A percentile compares a stretch with the other conserved stretches of the same genome.
phyloP scores from a whole-genome alignment of 2,113 vertebrate genomes.

The Thryonomys swinderianus region DNA sequence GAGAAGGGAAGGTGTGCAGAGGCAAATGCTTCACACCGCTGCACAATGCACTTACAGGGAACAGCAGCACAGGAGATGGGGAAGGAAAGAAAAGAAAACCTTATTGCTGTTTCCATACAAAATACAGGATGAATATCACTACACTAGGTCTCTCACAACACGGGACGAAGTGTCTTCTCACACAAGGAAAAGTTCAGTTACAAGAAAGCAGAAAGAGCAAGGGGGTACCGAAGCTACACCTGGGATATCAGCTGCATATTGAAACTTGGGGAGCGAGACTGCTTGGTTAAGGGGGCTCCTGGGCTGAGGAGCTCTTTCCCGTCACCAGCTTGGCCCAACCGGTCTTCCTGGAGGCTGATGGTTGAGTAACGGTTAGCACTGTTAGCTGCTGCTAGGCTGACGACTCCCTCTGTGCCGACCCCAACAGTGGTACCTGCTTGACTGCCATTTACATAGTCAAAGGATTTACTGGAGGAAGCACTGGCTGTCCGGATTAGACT shows the following conservation, averaged over 20 bases:
- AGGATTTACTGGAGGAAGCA: conserved; percentile 97
- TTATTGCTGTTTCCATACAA: conserved; percentile 96
- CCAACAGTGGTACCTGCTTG: conserved; percentile 85
- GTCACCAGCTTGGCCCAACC: conserved; percentile 90
- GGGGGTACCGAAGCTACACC: conserved; percentile 89
- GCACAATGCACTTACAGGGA: conserved; percentile 85
- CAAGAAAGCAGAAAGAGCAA: conserved; percentile 69
- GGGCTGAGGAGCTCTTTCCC: conserved; percentile 91
- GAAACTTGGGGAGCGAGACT: conserved; percentile 99
- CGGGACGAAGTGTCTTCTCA: conserved; percentile 81
- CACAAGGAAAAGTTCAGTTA: conserved; percentile 85
- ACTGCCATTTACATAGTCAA: conserved; percentile 95
- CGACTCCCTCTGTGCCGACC: conserved; percentile 84
- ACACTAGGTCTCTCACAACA: conserved; percentile 86
- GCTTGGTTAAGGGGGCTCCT: conserved; percentile 94
- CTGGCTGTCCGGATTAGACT: conserved; percentile 95
- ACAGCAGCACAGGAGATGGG: conserved; percentile 73
- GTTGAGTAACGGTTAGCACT: conserved; percentile 94
- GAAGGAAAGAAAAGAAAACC: conserved; percentile 82
- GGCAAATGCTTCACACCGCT: conserved; percentile 86
- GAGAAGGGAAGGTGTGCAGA: conserved; percentile 90
- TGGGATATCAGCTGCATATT: conserved; percentile 99
- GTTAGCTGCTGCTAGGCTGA: conserved; percentile 85
- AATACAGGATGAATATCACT: conserved; percentile 86
- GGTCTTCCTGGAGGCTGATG: conserved; percentile 96